Conservation (phyloP, 2,797 vertebrate genomes). For the Austrolebias charrua region DNA sequence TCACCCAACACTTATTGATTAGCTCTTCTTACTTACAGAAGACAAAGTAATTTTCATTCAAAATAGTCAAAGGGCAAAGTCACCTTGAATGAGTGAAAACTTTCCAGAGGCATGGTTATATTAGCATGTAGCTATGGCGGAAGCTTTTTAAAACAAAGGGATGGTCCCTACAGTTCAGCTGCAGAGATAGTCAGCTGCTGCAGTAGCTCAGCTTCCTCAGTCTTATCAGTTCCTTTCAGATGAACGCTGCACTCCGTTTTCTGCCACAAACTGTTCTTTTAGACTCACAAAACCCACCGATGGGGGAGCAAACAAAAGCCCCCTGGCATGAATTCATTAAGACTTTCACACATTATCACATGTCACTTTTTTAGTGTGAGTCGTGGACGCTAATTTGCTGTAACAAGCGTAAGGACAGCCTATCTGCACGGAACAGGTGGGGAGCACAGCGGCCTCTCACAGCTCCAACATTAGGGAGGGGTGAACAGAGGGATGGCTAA, state of each 20-base stretch:
- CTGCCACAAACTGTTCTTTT: slow-evolving; percentile 19
- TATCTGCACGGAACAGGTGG: slow-evolving; percentile 66
- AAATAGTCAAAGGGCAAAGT: slow-evolving; percentile 30
- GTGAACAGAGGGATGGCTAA: slow-evolving; percentile 52
- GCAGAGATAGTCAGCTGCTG: slow-evolving; percentile 34
- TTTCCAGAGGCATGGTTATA: slow-evolving; percentile 18
- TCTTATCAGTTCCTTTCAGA: slow-evolving; percentile 60
- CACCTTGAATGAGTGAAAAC: slow-evolving; percentile 32
- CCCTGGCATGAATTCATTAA: slow-evolving; percentile 48
- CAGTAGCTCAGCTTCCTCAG: slow-evolving; percentile 9
- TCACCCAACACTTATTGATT: slow-evolving; percentile 15
- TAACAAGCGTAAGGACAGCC: slow-evolving; percentile 25
- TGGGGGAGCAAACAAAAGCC: slow-evolving; percentile 30
- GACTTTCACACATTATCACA: slow-evolving; percentile 50
- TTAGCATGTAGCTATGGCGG: slow-evolving; percentile 6
- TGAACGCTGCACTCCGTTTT: slow-evolving; percentile 19
- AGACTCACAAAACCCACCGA: slow-evolving; percentile 14
- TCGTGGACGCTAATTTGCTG: slow-evolving; percentile 26
- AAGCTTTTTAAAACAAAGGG: slow-evolving; percentile 37
- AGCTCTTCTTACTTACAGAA: slow-evolving; percentile 2
- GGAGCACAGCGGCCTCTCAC: slow-evolving; percentile 46
- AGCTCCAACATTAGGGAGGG: slow-evolving; percentile 47
- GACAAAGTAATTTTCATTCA: slow-evolving; percentile 2
- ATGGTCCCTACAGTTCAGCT: slow-evolving; percentile 26
- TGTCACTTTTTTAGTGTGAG: slow-evolving; percentile 21